phyloP scores from a whole-genome alignment of 2,113 vertebrate genomes.

The Pterocles burchelli region DNA sequence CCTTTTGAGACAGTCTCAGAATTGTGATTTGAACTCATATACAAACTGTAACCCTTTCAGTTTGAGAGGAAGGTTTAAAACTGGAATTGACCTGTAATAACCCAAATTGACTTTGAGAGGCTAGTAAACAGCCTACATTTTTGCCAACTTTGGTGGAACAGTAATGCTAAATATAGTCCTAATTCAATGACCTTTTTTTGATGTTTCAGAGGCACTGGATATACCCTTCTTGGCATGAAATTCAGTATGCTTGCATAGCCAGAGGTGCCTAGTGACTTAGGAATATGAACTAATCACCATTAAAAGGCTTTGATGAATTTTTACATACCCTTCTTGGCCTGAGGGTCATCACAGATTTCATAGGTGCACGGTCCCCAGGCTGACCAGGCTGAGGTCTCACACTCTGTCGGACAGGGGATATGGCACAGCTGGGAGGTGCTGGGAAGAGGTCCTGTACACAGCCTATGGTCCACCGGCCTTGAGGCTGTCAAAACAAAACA shows the following conservation, averaged over 20 bases:
- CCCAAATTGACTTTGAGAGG: not conserved
- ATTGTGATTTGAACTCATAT: not conserved
- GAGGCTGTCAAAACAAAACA: constrained; percentile 79
- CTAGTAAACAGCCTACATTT: not conserved
- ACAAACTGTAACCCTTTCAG: not conserved
- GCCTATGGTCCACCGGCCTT: constrained; percentile 84
- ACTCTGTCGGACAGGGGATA: constrained; percentile 90
- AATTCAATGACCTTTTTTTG: not conserved
- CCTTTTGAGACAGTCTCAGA: not conserved
- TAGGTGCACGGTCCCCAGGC: constrained; percentile 97
- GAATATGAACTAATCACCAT: not conserved
- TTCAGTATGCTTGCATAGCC: not conserved
- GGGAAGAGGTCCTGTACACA: constrained; percentile 83
- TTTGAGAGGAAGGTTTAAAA: not conserved
- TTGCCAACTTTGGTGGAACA: not conserved
- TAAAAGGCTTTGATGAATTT: not conserved
- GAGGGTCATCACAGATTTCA: constrained; percentile 92
- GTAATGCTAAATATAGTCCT: not conserved
- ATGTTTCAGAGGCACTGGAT: not conserved
- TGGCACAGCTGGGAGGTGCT: constrained; percentile 93
- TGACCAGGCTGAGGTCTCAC: constrained; percentile 90
- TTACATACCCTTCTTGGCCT: constrained; percentile 90
- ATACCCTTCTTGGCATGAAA: not conserved
- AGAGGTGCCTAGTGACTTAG: not conserved
- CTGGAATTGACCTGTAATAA: not conserved